A percentile compares a stretch with the other conserved stretches of the same genome.
phyloP scores from a whole-genome alignment of 2,113 vertebrate genomes.

The Numida meleagris region DNA sequence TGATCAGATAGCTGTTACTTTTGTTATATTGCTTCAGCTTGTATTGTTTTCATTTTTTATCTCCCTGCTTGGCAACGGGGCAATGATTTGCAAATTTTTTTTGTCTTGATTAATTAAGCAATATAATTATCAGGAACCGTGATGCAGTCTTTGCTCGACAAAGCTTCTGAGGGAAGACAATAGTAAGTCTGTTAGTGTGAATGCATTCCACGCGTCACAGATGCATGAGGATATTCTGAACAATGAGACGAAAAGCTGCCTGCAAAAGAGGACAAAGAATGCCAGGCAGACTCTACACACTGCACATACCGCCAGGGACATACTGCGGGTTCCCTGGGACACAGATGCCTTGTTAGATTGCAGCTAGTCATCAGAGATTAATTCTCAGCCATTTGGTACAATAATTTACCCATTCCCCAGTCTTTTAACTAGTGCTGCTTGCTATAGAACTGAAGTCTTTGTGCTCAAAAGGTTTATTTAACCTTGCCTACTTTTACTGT shows the following conservation, averaged over 20 bases:
- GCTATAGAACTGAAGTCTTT: conserved; percentile 71
- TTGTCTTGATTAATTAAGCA: conserved; percentile 90
- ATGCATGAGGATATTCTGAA: conserved; percentile 86
- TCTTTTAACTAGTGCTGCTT: conserved; percentile 80
- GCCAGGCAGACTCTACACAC: conserved; percentile 80
- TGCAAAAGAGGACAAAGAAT: conserved; percentile 83
- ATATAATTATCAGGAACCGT: conserved; percentile 87
- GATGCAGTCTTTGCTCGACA: conserved; percentile 83
- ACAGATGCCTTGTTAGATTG: conserved; percentile 87
- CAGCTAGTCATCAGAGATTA: conserved; percentile 85
- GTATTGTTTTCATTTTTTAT: conserved; percentile 85
- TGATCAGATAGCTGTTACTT: conserved; percentile 86
- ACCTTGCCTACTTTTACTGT: conserved; percentile 72
- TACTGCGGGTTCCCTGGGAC: conserved; percentile 82
- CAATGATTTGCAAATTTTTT: conserved; percentile 88
- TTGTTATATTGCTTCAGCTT: conserved; percentile 83
- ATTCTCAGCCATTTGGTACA: conserved; percentile 87
- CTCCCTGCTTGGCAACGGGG: conserved; percentile 83
- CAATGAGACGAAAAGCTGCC: conserved; percentile 87
- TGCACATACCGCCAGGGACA: conserved; percentile 85
- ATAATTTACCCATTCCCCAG: conserved; percentile 84
- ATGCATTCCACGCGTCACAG: conserved; percentile 88
- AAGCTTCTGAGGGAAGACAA: conserved; percentile 84
- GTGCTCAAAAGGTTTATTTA: conserved; percentile 75
- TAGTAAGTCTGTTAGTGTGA: conserved; percentile 87